Percentiles rank a stretch among this genome's conserved stretches.
Conservation (phyloP, 2,888 invertebrate species). For the Brachypalpus laphriformis region DNA sequence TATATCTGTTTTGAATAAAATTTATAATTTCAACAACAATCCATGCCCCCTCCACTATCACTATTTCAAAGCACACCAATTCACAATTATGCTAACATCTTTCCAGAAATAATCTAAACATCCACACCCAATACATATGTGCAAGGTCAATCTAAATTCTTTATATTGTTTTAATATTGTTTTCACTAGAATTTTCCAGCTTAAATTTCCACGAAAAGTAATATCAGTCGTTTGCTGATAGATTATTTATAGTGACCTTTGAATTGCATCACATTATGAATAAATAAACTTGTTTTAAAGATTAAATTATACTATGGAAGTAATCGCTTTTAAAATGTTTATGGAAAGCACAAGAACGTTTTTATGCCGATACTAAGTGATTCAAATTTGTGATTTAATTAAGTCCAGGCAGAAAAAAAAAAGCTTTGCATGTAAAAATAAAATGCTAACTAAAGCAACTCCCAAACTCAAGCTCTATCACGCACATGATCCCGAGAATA, state of each 20-base stretch:
- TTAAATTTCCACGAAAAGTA: slow-evolving; percentile 10
- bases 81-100: too few species aligned
- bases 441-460: neutral
- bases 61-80: too few species aligned
- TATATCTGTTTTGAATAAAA: too few species aligned
- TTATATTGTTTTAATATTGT: neutral
- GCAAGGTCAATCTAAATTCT: too few species aligned
- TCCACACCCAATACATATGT: too few species aligned
- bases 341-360: slow-evolving; percentile 3
- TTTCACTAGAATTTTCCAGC: neutral
- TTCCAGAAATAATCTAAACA: too few species aligned
- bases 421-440: neutral
- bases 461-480: neutral
- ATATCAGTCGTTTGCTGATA: neutral
- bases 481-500: neutral
- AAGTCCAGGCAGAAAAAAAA: neutral
- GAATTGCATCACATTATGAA: slow-evolving; percentile 1
- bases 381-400: neutral
- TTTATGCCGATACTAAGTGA: neutral
- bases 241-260: slow-evolving; percentile 39
- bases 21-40: too few species aligned
- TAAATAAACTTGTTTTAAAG: slow-evolving; percentile 30
- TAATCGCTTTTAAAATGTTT: neutral
- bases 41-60: too few species aligned
- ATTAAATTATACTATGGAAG: slow-evolving; percentile 25